phyloP scores from a whole-genome alignment of 1,140 invertebrate species.

The Drosophila pachea region DNA sequence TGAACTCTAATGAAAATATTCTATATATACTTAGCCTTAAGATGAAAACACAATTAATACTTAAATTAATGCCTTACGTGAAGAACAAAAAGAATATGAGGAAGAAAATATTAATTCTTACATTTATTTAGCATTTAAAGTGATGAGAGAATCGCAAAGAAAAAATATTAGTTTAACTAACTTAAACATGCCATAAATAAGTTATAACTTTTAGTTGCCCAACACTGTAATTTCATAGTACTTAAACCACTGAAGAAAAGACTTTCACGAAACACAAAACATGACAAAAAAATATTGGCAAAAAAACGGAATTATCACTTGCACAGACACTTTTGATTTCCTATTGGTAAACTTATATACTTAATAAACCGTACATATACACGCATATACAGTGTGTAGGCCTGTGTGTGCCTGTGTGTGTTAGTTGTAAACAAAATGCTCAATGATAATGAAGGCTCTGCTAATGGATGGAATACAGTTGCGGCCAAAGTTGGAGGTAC shows the following conservation, averaged over 20 bases:
- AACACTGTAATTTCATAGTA: conserved; percentile 37
- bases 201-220: conserved; percentile 35
- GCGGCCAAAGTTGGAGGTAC: conserved; percentile 8
- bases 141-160: conserved; percentile 22
- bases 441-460: conserved; percentile 55
- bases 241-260: conserved; percentile 69
- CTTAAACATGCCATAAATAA: conserved; percentile 77
- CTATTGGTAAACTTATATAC: conserved; percentile 60
- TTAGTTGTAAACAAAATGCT: conserved; percentile 56
- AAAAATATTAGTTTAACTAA: conserved; percentile 73
- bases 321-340: conserved; percentile 36
- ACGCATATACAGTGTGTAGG: conserved; percentile 5
- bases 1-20: neutral
- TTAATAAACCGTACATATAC: conserved; percentile 43
- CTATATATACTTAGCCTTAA: conserved; percentile 43
- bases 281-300: conserved; percentile 18
- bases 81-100: conserved; percentile 35
- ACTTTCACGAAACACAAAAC: conserved; percentile 37
- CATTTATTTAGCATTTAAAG: conserved; percentile 71
- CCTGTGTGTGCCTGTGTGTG: conserved; percentile 7
- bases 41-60: conserved; percentile 48
- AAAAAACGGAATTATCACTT: neutral
- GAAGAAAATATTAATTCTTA: conserved; percentile 39
- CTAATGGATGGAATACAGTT: conserved; percentile 12
- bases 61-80: conserved; percentile 72